A percentile compares a stretch with the other conserved stretches of the same genome.
Evolutionary conservation across 2,888 invertebrate species (phyloP).

Genomic region (Dryadula phaetusa): DNA sequence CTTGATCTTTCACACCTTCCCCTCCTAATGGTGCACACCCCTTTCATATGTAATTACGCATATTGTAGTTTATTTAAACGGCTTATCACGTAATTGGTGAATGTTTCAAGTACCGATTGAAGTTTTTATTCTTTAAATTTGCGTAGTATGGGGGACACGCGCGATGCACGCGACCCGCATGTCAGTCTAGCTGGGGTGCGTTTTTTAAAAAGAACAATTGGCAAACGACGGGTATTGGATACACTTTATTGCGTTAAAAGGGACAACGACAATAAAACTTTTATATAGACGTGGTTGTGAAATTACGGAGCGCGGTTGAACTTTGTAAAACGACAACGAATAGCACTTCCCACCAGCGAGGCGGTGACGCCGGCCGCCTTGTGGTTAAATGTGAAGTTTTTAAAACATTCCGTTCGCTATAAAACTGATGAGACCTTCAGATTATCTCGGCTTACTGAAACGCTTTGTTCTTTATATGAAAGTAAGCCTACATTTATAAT

Average conservation of each 20-base stretch:
- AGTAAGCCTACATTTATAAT: conserved; percentile 26
- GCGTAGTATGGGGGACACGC: conserved; percentile 79
- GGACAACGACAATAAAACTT: conserved; percentile 42
- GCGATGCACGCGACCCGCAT: conserved; percentile 80
- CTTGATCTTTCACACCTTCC: conserved; percentile 74
- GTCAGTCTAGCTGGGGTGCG: conserved; percentile 52
- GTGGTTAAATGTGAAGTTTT: conserved; percentile 20
- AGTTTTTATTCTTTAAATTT: conserved; percentile 70
- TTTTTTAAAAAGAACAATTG: conserved; percentile 56
- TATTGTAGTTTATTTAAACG: conserved; percentile 50
- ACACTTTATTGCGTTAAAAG: conserved; percentile 52
- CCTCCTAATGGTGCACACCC: conserved; percentile 56
- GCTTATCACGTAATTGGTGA: conserved; percentile 60
- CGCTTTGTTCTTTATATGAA: conserved; percentile 33
- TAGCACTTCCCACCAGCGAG: conserved; percentile 28
- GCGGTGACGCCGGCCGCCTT: not conserved
- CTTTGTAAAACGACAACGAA: conserved; percentile 36
- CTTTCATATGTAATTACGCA: conserved; percentile 50
- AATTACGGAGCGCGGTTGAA: conserved; percentile 38
- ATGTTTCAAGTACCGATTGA: conserved; percentile 65
- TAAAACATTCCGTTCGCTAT: conserved; percentile 34
- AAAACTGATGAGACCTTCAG: conserved; percentile 34
- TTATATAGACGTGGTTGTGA: conserved; percentile 45
- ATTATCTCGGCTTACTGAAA: conserved; percentile 31
- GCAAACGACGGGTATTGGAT: conserved; percentile 59